These are phyloP conservation scores for Eunapius fragilis DNA, from an alignment of 37 sponge, comb jelly and placozoan genomes.

Conservation along the genomic window DNA sequence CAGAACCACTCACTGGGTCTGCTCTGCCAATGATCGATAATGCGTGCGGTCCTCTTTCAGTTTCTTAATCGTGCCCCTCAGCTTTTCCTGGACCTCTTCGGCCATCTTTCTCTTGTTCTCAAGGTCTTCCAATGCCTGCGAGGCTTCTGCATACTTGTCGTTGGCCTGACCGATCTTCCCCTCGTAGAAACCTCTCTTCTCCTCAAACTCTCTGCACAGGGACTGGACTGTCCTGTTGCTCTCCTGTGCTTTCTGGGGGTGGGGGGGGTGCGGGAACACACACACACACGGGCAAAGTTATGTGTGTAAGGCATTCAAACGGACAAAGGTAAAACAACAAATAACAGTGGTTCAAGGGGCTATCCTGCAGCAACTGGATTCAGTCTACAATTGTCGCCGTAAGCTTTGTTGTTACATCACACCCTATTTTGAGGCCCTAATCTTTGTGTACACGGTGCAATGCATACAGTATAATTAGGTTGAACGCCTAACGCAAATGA, in stretches of 20 bases:
- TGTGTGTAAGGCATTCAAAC: no score
- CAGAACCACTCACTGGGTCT: conserved; percentile 31
- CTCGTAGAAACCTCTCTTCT: conserved; percentile 30
- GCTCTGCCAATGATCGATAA: conserved; percentile 49
- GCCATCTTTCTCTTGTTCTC: conserved; percentile 5
- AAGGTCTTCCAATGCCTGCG: neutral
- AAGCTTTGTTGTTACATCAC: no score
- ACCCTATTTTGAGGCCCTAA: no score
- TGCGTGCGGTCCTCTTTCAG: conserved; percentile 69
- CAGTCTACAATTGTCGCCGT: no score
- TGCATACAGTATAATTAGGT: no score
- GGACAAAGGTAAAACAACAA: no score
- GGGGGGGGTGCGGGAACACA: neutral
- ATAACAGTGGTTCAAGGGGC: no score
- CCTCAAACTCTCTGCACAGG: conserved; percentile 1
- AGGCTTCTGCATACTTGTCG: neutral
- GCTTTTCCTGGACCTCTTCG: conserved; percentile 17
- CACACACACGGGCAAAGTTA: no score
- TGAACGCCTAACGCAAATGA: no score
- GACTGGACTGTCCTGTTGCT: conserved; percentile 5
- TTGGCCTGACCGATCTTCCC: conserved; percentile 13
- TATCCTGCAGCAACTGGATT: no score
- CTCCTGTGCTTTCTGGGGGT: conserved; percentile 8
- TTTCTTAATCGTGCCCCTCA: conserved; percentile 43
- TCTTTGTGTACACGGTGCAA: no score